Conservation (phyloP, 2,888 invertebrate genomes). For the Rosalia funebris region DNA sequence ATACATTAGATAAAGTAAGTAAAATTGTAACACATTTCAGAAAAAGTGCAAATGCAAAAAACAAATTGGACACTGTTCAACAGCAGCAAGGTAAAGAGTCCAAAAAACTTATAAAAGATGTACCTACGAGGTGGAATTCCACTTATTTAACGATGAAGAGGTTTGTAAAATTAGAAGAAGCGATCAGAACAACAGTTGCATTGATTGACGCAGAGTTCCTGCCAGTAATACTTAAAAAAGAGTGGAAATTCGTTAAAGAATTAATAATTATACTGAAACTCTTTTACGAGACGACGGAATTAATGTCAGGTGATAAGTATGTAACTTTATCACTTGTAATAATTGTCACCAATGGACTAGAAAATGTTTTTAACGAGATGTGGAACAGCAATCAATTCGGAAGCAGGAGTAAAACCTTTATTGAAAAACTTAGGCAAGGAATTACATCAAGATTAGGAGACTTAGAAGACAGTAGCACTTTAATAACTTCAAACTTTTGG, state of each 20-base stretch:
- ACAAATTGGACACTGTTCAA: constrained; percentile 16
- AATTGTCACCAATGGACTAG: constrained; percentile 14
- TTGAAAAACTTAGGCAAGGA: neutral
- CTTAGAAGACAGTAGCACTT: constrained; percentile 7
- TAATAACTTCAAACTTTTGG: constrained; percentile 6
- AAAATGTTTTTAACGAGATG: constrained; percentile 15
- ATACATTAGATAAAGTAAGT: constrained; percentile 10
- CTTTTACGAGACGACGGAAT: constrained; percentile 13
- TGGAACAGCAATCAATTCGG: constrained; percentile 9
- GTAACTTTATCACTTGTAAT: constrained; percentile 18
- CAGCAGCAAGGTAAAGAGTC: constrained; percentile 10
- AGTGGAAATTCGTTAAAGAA: constrained; percentile 17
- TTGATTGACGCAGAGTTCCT: neutral
- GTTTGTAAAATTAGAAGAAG: constrained; percentile 14
- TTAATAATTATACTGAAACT: constrained; percentile 8
- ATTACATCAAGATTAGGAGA: constrained; percentile 6
- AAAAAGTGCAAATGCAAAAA: constrained; percentile 12
- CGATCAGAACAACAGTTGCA: neutral
- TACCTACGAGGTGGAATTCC: constrained; percentile 13
- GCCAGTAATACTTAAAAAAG: neutral
- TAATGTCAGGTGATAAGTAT: constrained; percentile 15
- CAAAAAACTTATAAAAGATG: constrained; percentile 16
- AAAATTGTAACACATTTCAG: constrained; percentile 15
- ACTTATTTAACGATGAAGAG: constrained; percentile 16
- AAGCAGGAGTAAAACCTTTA: constrained; percentile 6